Evolutionary conservation across 2,888 invertebrate genomes (phyloP).

Genomic region (Bembecia ichneumoniformis): DNA sequence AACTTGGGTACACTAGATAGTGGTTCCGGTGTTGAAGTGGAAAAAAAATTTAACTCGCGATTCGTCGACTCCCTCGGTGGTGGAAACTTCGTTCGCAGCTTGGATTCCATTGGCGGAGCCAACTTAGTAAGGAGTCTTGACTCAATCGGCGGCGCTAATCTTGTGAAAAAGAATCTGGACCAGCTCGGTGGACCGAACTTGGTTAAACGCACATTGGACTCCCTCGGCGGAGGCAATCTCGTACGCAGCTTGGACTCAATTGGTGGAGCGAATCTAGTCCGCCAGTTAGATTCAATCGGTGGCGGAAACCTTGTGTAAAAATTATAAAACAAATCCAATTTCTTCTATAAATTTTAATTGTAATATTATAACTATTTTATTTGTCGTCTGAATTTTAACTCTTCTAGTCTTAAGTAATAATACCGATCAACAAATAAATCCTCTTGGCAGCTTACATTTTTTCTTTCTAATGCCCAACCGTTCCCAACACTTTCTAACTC

Average conservation of each 20-base stretch:
- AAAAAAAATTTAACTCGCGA: slow-evolving; percentile 13
- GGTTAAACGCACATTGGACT: slow-evolving; percentile 51
- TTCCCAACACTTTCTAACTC: not conserved
- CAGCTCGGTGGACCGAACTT: slow-evolving; percentile 57
- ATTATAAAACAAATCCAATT: not conserved
- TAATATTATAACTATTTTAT: not conserved
- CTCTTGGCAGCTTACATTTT: not conserved
- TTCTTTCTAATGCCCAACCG: not conserved
- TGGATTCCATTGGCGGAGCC: slow-evolving; percentile 38
- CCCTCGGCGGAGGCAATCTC: slow-evolving; percentile 57
- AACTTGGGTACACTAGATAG: slow-evolving; percentile 27
- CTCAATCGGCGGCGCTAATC: slow-evolving; percentile 49
- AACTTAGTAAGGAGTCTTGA: slow-evolving; percentile 57
- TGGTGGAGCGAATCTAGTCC: slow-evolving; percentile 65
- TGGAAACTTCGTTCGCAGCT: slow-evolving; percentile 39
- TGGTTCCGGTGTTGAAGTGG: slow-evolving; percentile 6
- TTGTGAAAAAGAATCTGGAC: slow-evolving; percentile 57
- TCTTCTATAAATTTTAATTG: not conserved
- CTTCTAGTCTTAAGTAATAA: not conserved
- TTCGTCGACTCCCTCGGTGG: slow-evolving; percentile 48
- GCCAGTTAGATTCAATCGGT: slow-evolving; percentile 47
- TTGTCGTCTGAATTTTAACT: not conserved
- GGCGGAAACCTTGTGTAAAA: slow-evolving; percentile 52
- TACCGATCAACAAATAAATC: not conserved
- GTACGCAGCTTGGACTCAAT: slow-evolving; percentile 59